These are phyloP conservation scores for Gortyna flavago DNA, from an alignment of 2,888 invertebrate genomes.

Conservation along the genomic window DNA sequence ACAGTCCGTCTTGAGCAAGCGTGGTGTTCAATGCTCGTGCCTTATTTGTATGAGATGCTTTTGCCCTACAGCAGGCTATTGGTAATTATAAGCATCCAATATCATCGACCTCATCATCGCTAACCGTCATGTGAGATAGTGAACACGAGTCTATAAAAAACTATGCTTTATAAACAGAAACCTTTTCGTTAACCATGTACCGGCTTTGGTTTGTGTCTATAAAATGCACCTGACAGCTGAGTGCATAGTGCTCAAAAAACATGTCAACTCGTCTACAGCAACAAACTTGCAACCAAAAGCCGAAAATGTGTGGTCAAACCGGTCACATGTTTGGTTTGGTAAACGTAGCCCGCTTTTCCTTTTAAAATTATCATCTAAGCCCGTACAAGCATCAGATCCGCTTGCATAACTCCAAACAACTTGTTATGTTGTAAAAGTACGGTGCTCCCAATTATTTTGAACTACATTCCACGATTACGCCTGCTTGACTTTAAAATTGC, in stretches of 20 bases:
- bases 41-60: too few relatives aligned
- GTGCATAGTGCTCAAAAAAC: background rate
- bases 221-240: background rate
- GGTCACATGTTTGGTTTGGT: background rate
- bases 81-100: background rate
- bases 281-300: background rate
- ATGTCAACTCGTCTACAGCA: background rate
- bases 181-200: background rate
- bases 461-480: slow-evolving; percentile 21
- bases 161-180: background rate
- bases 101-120: background rate
- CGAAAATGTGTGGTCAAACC: slow-evolving; percentile 15
- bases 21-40: too few relatives aligned
- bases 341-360: background rate
- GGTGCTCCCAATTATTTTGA: slow-evolving; percentile 47
- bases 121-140: background rate
- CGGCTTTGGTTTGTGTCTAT: background rate
- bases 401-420: slow-evolving; percentile 26
- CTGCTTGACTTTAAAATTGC: slow-evolving; percentile 38
- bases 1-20: too few relatives aligned
- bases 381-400: slow-evolving; percentile 16
- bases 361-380: slow-evolving; percentile 25
- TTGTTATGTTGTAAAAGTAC: slow-evolving; percentile 47
- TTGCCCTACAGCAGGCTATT: too few relatives aligned
- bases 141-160: background rate